Evolutionary conservation across 1,140 invertebrate genomes (phyloP).

Genomic region (Tyrophagus putrescentiae): DNA sequence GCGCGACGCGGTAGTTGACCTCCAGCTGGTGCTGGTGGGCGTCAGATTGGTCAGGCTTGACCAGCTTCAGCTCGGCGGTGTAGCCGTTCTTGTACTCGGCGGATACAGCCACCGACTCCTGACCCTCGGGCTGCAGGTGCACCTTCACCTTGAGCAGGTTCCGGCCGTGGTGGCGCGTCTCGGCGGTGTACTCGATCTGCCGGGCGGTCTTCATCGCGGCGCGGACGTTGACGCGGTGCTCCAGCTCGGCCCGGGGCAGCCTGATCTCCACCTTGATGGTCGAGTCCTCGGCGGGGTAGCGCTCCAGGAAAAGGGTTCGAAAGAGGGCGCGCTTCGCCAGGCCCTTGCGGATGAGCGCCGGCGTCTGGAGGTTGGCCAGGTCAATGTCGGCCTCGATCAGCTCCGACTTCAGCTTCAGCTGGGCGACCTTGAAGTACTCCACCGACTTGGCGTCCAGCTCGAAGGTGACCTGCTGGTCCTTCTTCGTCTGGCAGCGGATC

Average conservation of each 20-base stretch:
- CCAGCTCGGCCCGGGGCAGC: not conserved
- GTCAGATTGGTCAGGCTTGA: not conserved
- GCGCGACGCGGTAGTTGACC: not conserved
- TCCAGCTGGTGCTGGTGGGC: not conserved
- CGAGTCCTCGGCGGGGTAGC: not conserved
- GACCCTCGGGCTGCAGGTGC: not conserved
- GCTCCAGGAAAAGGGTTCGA: too few relatives aligned
- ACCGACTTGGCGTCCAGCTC: not conserved
- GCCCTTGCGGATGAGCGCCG: not conserved
- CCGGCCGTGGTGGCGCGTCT: not conserved
- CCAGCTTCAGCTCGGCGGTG: conserved; percentile 6
- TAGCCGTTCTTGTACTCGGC: conserved; percentile 17
- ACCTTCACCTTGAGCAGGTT: not conserved
- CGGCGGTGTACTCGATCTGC: not conserved
- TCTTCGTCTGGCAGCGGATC: not conserved
- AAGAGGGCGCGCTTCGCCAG: not conserved
- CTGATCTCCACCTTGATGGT: not conserved
- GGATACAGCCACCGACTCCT: conserved; percentile 4
- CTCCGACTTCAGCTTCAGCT: not conserved
- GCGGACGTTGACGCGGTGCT: not conserved
- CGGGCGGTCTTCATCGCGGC: not conserved
- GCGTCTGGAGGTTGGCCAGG: not conserved
- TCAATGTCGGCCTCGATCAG: conserved; percentile 3
- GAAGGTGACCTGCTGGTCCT: not conserved
- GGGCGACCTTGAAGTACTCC: not conserved